Evolutionary conservation across 2,797 vertebrate genomes (phyloP).

Genomic region (Neostethus bicornis): DNA sequence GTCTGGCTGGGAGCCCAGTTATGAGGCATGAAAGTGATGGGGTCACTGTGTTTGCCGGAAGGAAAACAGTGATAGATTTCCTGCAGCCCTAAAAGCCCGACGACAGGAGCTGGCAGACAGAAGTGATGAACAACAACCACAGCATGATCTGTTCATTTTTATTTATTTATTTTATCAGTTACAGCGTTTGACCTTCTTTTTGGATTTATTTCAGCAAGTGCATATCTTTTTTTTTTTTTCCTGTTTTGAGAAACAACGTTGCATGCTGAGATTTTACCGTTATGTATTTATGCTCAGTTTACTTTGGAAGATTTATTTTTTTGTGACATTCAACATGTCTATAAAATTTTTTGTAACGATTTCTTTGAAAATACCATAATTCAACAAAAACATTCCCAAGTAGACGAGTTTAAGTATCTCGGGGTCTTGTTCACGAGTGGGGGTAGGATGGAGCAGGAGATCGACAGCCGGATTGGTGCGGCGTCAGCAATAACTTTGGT

Average conservation of each 20-base stretch:
- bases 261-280: background rate
- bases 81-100: slow-evolving; percentile 28
- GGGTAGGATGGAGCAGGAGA: no score
- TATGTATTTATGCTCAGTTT: no score
- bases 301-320: no score
- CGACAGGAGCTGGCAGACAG: slow-evolving; percentile 20
- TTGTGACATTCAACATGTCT: no score
- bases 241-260: background rate
- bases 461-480: no score
- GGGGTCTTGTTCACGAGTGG: no score
- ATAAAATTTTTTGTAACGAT: no score
- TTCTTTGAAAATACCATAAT: no score
- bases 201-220: background rate
- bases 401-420: no score
- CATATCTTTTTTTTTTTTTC: slow-evolving; percentile 3
- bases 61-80: slow-evolving; percentile 45
- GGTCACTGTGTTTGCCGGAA: slow-evolving; percentile 50
- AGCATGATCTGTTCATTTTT: background rate
- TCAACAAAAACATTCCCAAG: no score
- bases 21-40: slow-evolving; percentile 32
- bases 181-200: background rate
- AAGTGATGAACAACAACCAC: slow-evolving; percentile 23
- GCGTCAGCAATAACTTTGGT: no score
- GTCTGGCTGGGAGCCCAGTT: slow-evolving; percentile 43
- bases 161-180: background rate